Evolutionary conservation across 2,113 vertebrate species (phyloP), one percentile per base, ranked within the genome.

Genomic region (Rhinolophus sinicus): DNA sequence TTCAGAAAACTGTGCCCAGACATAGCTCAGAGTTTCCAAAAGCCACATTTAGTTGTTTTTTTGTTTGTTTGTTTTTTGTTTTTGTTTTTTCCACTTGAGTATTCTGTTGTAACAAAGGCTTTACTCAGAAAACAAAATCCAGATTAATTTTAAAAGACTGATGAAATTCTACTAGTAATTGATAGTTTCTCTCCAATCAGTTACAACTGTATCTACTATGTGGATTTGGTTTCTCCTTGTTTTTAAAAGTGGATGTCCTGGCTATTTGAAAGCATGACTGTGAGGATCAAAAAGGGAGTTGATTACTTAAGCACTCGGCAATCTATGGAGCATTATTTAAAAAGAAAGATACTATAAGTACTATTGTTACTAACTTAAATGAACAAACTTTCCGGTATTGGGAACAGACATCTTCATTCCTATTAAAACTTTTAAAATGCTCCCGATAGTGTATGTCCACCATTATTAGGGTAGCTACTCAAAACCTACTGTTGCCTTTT

Each of bases 391-490:
- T 58, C n/a, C 54, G 64, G 35, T 26, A 64, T 64, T 14, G 35
- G 58, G 14, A 88, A 76, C 3, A 94, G 18, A 22, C 18, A 76
- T 38, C 28, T 84, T 76, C 54, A 82, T 35, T 90, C 26, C 72
- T 94, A 78, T 64, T 77, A 73, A 94, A 70, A 72, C 65, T 72
- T 77, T 40, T 28, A 88, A 96, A 88, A 83, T 54, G 5, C n/a
- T 80, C 40, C 70, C 65, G 72, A 28, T 9, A 26, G 62, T 40
- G 5, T 47, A 67, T 60, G 38, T 58, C 40, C 12, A 47, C 78
- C 70, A 65, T 19, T 52, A 70, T 18, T 44, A 78, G 28, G 47
- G 33, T 50, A 93, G 65, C 54, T 90, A 83, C 28, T 77, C n/a
- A 70, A 90, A 26, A 80, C 13, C 22, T 76, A 76, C 33, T 0